phyloP scores from a whole-genome alignment of 2,797 vertebrate genomes.

The Acanthis flammea region DNA sequence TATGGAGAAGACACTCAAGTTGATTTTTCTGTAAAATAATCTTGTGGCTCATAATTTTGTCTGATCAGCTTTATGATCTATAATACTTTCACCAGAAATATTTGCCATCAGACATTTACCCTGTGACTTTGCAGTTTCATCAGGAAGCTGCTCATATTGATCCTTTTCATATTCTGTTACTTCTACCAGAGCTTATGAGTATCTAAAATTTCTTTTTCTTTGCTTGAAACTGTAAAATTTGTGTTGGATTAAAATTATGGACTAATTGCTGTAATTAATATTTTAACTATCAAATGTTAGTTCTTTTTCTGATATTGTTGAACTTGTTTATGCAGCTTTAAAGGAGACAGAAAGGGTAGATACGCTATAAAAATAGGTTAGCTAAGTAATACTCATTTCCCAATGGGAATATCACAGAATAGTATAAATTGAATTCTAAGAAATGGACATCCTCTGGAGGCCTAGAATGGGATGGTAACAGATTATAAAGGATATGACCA shows the following conservation, averaged over 20 bases:
- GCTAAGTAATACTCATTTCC: rapidly evolving
- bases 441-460: neutral
- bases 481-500: neutral
- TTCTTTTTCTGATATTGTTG: neutral
- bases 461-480: neutral
- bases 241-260: neutral
- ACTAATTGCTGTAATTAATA: neutral
- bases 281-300: neutral
- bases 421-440: neutral
- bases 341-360: neutral
- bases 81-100: neutral
- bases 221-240: neutral
- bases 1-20: neutral
- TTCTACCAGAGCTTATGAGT: neutral
- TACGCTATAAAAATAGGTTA: neutral
- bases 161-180: neutral
- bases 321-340: neutral
- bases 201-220: neutral
- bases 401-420: neutral
- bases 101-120: neutral
- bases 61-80: neutral
- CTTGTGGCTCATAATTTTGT: neutral
- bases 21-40: neutral
- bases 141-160: neutral
- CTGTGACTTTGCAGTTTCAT: neutral